Percentiles rank a stretch among this genome's conserved stretches.
These are phyloP conservation scores for Micromesistius poutassou DNA, from an alignment of 2,797 vertebrate genomes.

Conservation along the genomic window DNA sequence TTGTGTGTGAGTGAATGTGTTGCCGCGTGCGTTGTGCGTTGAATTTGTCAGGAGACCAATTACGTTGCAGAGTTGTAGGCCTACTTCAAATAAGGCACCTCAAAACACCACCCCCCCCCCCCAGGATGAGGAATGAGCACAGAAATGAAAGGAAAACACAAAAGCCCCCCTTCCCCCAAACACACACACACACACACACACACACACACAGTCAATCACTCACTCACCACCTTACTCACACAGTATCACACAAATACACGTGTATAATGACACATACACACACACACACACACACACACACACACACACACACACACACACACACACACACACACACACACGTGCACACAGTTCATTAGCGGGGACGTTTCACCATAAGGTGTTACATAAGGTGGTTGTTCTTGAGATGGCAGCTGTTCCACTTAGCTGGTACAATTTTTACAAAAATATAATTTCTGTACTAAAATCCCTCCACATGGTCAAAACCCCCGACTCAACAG, in stretches of 20 bases:
- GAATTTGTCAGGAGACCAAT: constrained; percentile 64
- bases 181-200: constrained; percentile 3
- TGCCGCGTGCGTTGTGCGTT: constrained; percentile 10
- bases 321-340: background rate
- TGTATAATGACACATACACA: background rate
- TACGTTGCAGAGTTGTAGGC: constrained; percentile 58
- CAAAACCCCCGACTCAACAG: constrained; percentile 56
- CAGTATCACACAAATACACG: background rate
- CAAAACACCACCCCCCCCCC: constrained; percentile 50
- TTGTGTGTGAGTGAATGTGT: constrained; percentile 19
- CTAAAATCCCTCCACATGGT: constrained; percentile 59
- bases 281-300: background rate
- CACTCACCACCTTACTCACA: background rate
- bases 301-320: background rate
- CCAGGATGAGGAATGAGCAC: constrained; percentile 38
- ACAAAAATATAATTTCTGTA: constrained; percentile 66
- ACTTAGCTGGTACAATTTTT: constrained; percentile 59
- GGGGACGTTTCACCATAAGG: constrained; percentile 14
- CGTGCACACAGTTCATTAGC: constrained; percentile 22
- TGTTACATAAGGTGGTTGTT: constrained; percentile 55
- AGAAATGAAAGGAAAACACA: constrained; percentile 39
- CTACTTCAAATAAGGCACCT: constrained; percentile 60
- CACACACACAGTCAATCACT: constrained; percentile 11
- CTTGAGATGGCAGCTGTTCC: constrained; percentile 56
- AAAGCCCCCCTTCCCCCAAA: background rate